Base-by-base conservation (phyloP, 2,888 invertebrate species). In the Muschampia plurimacula region DNA sequence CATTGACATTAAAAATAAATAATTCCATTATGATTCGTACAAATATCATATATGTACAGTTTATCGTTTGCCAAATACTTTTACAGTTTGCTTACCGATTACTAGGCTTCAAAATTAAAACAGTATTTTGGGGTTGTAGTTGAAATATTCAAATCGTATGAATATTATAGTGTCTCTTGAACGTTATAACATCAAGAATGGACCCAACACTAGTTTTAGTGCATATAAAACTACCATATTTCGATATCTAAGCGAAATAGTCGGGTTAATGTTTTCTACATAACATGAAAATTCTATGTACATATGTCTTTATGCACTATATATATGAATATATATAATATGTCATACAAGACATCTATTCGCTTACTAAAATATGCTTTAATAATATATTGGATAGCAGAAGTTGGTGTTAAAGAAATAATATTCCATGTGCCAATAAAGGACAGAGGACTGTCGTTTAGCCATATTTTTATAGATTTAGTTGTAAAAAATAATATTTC, bases 251-350 rank as follows among this genome's bases (percentile, higher is more conserved):
- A 66, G 84, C 93, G 93, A 94, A 94, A 87, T 90, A 87, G 80
- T 78, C 79, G 81, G 74, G 80, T 83, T 85, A 87, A 86, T 80
- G 86, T 89, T 87, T 83, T 77, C 69, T 77, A 78, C 49, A n/a
- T 67, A 67, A 66, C 52, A 70, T 60, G 59, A 66, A 71, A 66
- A 66, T 72, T 62, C 9, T 52, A 67, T 74, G 70, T 75, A 32
- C 32, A 32, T 32, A 76, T 74, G 80, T 91, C 91, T 92, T 84
- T 88, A 88, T 84, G 88, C 89, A 89, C 84, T 85, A 85, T 93
- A 92, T 93, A 92, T 93, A 92, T 92, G 91, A 89, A 80, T 82
- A 90, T 93, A 94, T 93, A 91, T 92, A 84, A 86, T 82, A 83
- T 90, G 90, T 91, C 85, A 89, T 85, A 72, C 41, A 84, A 91